phyloP scores from a whole-genome alignment of 2,797 vertebrate species.

The Ctenopoma multispine region DNA sequence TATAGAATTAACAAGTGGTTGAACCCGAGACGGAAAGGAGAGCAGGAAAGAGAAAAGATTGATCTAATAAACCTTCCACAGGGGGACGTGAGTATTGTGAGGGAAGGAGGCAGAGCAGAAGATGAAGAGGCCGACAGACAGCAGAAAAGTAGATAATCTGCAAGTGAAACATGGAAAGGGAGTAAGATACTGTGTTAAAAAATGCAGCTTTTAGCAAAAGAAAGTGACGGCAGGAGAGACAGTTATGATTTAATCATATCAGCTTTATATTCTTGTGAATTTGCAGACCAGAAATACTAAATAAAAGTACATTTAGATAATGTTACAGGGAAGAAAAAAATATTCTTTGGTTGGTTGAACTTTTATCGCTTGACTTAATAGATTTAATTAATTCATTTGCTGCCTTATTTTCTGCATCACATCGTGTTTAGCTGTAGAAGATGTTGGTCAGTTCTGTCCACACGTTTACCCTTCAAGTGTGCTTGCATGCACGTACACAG shows the following conservation, averaged over 20 bases:
- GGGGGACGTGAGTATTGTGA: constrained; percentile 22
- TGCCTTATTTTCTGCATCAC: neutral
- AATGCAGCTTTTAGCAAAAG: constrained; percentile 19
- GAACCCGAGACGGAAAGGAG: constrained; percentile 31
- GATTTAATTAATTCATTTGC: neutral
- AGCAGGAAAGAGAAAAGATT: constrained; percentile 33
- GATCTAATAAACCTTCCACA: constrained; percentile 48
- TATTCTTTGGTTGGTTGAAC: neutral
- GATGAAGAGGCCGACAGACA: constrained; percentile 16
- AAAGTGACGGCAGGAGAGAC: constrained; percentile 26
- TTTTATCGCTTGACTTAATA: neutral
- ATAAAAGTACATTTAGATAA: constrained; percentile 23
- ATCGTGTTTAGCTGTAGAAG: neutral
- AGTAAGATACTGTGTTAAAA: constrained; percentile 7
- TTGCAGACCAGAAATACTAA: constrained; percentile 22
- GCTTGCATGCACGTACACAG: constrained; percentile 20
- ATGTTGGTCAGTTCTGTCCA: neutral
- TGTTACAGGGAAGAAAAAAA: neutral
- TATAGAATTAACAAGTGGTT: constrained; percentile 55
- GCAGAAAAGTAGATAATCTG: constrained; percentile 30
- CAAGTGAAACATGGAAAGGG: constrained; percentile 6
- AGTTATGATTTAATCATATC: constrained; percentile 31
- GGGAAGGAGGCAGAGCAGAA: constrained; percentile 24
- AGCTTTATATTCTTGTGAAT: constrained; percentile 27
- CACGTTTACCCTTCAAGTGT: neutral